Evolutionary conservation across 2,888 invertebrate genomes (phyloP), one percentile per base, ranked within the genome.

Genomic region (Leptopterna dolabrata): DNA sequence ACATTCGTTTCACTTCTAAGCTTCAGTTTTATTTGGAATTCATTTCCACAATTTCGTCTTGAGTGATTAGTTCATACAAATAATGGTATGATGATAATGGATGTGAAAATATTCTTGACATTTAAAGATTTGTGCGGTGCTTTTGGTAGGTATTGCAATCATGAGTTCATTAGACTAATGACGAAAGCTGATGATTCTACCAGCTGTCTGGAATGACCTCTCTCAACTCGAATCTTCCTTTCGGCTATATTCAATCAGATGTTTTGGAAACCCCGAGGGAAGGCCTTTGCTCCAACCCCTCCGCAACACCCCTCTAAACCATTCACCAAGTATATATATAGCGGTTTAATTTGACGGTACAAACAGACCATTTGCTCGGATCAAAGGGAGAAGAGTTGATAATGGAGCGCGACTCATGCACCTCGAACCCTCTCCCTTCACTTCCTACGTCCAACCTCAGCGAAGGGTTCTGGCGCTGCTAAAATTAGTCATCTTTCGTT

Each of bases 311-410:
- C n/a, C n/a, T n/a, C 6, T n/a, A 14, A 6, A 24, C 24, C 63
- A 63, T 63, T 73, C 36, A 41, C 24, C 55, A 14, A 45, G 47
- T 43, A 47, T 80, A 47, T 83, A 83, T 83, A 70, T 83, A 83
- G 83, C 41, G 83, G 71, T 71, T 63, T 83, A 83, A 83, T 83
- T 83, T 83, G 83, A 71, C 71, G 83, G 83, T 83, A 83, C 63
- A 71, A 83, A 83, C 83, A 83, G 83, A 71, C 83, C 83, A 83
- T 83, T 83, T 83, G 83, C 83, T 83, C 43, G 83, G 83, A 83
- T 83, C 83, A 83, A 83, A 83, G 83, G 71, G 27, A 83, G 27
- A 24, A 41, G 41, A 83, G 70, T 63, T 83, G 83, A 83, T 83
- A 83, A 83, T 83, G 83, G 83, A 71, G 83, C 83, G 83, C 16